A percentile compares a stretch with the other conserved stretches of the same genome.
These are phyloP conservation scores for Pandemis heparana DNA, from an alignment of 2,888 invertebrate species.

Conservation along the genomic window DNA sequence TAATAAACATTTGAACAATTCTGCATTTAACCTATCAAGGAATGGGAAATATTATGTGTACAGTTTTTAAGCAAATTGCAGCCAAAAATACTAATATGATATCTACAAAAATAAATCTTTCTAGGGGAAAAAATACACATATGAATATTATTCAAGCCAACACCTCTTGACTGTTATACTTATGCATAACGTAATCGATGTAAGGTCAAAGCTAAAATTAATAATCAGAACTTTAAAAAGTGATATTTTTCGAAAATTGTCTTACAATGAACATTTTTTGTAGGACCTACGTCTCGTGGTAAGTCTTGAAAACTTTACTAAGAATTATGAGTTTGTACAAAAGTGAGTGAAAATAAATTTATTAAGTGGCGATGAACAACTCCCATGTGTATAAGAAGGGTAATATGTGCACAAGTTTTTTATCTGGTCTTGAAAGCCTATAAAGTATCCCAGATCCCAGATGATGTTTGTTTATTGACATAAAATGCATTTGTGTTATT, in stretches of 20 bases:
- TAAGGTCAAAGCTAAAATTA: neutral
- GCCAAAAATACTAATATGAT: neutral
- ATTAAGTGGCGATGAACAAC: neutral
- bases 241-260: constrained; percentile 5
- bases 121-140: neutral
- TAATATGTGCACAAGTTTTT: neutral
- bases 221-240: neutral
- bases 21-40: constrained; percentile 5
- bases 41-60: neutral
- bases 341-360: neutral
- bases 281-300: neutral
- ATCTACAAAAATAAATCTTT: neutral
- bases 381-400: no score
- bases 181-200: neutral
- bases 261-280: neutral
- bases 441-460: neutral
- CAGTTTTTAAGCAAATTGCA: neutral
- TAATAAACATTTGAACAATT: neutral
- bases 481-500: no score
- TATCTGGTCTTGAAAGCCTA: neutral
- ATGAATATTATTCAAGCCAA: neutral
- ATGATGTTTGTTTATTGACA: neutral
- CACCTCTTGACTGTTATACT: neutral
- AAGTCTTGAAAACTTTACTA: neutral
- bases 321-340: neutral